Conservation (phyloP, 1,140 invertebrate genomes). For the Nephila pilipes region DNA sequence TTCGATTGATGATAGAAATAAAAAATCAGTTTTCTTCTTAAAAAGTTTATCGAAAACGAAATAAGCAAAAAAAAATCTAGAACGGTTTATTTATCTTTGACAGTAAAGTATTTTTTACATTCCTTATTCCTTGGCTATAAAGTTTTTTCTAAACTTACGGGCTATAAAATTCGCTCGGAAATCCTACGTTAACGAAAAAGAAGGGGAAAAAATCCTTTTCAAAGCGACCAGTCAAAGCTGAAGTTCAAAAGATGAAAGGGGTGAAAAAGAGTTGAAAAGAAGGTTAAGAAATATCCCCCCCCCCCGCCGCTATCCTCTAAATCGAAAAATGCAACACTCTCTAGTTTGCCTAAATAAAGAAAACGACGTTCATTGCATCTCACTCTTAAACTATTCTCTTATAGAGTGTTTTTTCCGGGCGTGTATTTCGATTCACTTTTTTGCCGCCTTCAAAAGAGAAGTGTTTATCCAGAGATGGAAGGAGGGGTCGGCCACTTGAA, state of each 20-base stretch:
- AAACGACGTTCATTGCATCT: not conserved
- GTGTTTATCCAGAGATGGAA: not conserved
- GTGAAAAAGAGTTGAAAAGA: slow-evolving; percentile 18
- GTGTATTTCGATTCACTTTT: slow-evolving; percentile 12
- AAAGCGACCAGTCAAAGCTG: not conserved
- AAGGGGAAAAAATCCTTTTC: not conserved
- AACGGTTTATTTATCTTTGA: too few relatives aligned
- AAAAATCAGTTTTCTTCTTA: too few relatives aligned
- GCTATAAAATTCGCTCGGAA: not conserved
- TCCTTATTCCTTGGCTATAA: too few relatives aligned
- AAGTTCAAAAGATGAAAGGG: slow-evolving; percentile 13
- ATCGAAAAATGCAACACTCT: not conserved
- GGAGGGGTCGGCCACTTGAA: not conserved
- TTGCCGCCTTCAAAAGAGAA: slow-evolving; percentile 25
- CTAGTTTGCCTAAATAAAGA: not conserved
- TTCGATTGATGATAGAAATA: too few relatives aligned
- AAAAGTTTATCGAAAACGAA: too few relatives aligned
- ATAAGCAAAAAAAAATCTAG: too few relatives aligned
- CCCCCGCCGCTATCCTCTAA: not conserved
- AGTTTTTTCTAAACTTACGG: not conserved
- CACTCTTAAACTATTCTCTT: slow-evolving; percentile 1
- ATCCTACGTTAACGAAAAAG: not conserved
- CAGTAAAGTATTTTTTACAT: too few relatives aligned
- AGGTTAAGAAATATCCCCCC: not conserved
- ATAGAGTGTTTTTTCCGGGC: slow-evolving; percentile 19